These are phyloP conservation scores for Aphidoletes aphidimyza DNA, from an alignment of 2,888 invertebrate genomes.

Conservation along the genomic window DNA sequence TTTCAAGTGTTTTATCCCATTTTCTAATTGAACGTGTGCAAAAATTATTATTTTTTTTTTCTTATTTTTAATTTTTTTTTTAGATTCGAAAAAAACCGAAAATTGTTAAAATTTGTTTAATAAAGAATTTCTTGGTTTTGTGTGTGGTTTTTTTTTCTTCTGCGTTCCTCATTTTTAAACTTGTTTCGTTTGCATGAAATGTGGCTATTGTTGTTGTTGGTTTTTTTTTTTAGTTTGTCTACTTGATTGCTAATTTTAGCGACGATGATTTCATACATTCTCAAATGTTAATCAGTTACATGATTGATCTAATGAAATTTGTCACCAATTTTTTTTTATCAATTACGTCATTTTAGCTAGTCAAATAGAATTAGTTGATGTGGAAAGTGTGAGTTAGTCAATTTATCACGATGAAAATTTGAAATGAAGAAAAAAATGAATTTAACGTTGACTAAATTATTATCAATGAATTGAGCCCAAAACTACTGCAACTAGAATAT, in stretches of 20 bases:
- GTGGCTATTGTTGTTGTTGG: background rate
- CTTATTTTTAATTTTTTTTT: background rate
- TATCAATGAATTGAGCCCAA: no score
- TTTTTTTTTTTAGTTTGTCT: constrained; percentile 1
- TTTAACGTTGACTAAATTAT: no score
- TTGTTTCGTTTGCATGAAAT: background rate
- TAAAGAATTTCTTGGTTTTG: constrained; percentile 46
- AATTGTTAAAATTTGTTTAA: background rate
- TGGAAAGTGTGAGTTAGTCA: no score
- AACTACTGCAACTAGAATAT: no score
- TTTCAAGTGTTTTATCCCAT: background rate
- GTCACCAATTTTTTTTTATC: background rate
- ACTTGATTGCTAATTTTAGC: constrained; percentile 40
- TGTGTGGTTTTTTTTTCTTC: constrained; percentile 45
- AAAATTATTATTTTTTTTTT: background rate
- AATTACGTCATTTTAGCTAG: no score
- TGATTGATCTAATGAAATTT: background rate
- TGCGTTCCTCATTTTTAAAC: background rate
- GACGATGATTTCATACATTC: constrained; percentile 22
- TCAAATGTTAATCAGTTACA: background rate
- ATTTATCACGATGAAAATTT: no score
- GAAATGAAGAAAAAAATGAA: no score
- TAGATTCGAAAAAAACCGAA: background rate
- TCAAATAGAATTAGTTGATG: no score
- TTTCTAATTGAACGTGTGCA: background rate